Percentiles rank a stretch among this genome's conserved stretches.
phyloP scores from a whole-genome alignment of 2,113 vertebrate genomes.

The Pristiophorus japonicus region DNA sequence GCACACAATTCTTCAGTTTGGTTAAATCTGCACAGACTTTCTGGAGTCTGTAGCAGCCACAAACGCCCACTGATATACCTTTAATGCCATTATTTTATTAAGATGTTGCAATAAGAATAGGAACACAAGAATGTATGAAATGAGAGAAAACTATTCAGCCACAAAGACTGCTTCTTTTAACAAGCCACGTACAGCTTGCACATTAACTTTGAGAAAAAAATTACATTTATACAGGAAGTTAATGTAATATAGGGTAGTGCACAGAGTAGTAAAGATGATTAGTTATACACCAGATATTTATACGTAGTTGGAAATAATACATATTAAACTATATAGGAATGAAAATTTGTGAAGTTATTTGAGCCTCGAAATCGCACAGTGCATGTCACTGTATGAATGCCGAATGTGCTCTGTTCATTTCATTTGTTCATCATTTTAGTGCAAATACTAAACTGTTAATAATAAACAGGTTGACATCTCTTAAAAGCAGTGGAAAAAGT shows the following conservation, averaged over 20 bases:
- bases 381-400: not conserved
- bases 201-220: not conserved
- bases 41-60: not conserved
- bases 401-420: not conserved
- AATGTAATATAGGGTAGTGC: not conserved
- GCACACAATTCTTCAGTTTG: slow-evolving; percentile 1
- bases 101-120: slow-evolving; percentile 18
- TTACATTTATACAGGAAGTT: not conserved
- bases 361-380: not conserved
- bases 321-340: not conserved
- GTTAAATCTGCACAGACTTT: slow-evolving; percentile 25
- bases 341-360: not conserved
- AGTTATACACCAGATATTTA: slow-evolving; percentile 19
- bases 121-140: not conserved
- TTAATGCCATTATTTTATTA: slow-evolving; percentile 29
- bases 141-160: not conserved
- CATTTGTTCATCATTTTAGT: slow-evolving; percentile 2
- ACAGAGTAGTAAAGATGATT: not conserved
- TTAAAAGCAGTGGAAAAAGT: not conserved
- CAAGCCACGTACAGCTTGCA: not conserved
- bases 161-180: not conserved
- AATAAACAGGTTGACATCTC: slow-evolving; percentile 7
- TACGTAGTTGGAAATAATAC: not conserved
- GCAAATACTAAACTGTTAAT: not conserved
- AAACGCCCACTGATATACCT: slow-evolving; percentile 10